Base-by-base conservation (phyloP, 1,140 invertebrate species). In the Aethina tumida region DNA sequence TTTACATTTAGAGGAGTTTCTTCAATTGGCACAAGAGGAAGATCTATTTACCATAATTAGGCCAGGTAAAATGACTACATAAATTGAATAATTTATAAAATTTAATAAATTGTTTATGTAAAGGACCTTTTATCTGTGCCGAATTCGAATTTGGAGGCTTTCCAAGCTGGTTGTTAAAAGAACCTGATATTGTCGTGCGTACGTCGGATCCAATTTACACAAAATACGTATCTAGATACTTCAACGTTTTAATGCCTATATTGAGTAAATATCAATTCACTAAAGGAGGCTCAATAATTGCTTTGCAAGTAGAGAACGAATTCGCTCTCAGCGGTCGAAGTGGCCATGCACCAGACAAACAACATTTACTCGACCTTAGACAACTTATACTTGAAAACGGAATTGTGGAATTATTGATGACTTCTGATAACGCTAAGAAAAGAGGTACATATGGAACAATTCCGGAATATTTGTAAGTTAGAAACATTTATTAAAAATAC, bases 121-220 rank as follows among this genome's bases (percentile, higher is more conserved):
- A n/a, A n/a, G n/a, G 94, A 0, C 94, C 94, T 0, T 97, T 91
- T 49, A 95, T 96, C 40, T 94, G 91, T 65, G 90, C 87, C 16
- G 82, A 86, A 64, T 74, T 79, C 55, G 81, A 84, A 41, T 69
- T 66, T 40, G 65, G 50, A 14, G 50, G 50, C 24, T 52, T 47
- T 10, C 50, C 52, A 2, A 50, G 47, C 31, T 55, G 42, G 37
- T 35, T 55, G 10, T 35, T 55, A 7, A 39, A 43, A 26, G 37
- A 49, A 9, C 30, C 39, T 51, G 60, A 31, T 35, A 62, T 38
- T 47, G 58, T 12, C 42, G 65, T 55, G 69, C 68, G 69, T 52
- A 76, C 6, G 46, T 70, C 19, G 30, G 55, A 37, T 59, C 68
- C 37, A n/a, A 55, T 51, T 8, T 77, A 66, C 41, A 54, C 68